Conservation (phyloP, 2,113 vertebrate species). For the Myxocyprinus asiaticus region DNA sequence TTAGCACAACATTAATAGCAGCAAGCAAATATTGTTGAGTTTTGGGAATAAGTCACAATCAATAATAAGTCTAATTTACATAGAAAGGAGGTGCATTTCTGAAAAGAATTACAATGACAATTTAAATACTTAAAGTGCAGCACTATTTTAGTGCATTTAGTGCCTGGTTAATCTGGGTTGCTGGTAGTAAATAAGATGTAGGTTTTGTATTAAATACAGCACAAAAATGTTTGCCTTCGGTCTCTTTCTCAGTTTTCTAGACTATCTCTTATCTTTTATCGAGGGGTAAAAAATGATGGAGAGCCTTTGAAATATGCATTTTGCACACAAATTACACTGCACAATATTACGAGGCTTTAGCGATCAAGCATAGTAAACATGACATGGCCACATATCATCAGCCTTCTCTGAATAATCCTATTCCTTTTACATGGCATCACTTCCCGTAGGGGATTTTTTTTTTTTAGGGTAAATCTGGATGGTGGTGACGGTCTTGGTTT, state of each 20-base stretch:
- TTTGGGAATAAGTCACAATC: no score
- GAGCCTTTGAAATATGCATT: constrained; percentile 15
- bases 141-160: constrained; percentile 1
- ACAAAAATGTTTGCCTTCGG: not conserved
- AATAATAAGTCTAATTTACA: no score
- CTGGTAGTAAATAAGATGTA: not conserved
- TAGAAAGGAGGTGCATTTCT: no score
- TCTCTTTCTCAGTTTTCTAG: constrained; percentile 30
- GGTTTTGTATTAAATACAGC: not conserved
- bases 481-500: constrained; percentile 17
- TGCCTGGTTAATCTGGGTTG: not conserved
- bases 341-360: constrained; percentile 3
- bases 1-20: no score
- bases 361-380: not conserved
- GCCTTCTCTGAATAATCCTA: constrained; percentile 21
- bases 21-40: no score
- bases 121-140: not conserved
- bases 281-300: constrained; percentile 10
- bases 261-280: constrained; percentile 31
- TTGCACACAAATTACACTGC: constrained; percentile 9
- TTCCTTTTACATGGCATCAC: constrained; percentile 11
- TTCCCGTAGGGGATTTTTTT: constrained; percentile 8
- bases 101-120: not conserved
- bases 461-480: constrained; percentile 17
- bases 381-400: constrained; percentile 16